These are phyloP conservation scores for Diploscapter pachys DNA, from an alignment of 1,140 invertebrate genomes.

Conservation along the genomic window DNA sequence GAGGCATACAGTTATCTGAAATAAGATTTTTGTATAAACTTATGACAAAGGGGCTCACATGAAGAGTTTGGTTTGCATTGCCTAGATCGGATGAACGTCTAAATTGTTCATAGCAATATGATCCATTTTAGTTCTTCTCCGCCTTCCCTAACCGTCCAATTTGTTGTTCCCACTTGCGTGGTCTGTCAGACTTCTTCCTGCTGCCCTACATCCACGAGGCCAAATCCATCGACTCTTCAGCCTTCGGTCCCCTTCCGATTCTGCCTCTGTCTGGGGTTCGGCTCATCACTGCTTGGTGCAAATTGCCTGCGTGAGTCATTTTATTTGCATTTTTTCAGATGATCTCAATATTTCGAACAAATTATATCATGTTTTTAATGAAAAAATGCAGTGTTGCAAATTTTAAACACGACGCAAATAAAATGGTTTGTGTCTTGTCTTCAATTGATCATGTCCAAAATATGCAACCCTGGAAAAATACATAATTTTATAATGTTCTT, in stretches of 20 bases:
- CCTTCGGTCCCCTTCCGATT: not conserved
- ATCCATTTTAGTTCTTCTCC: slow-evolving; percentile 21
- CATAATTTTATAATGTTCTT: not conserved
- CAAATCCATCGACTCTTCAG: too few relatives aligned
- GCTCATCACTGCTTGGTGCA: not conserved
- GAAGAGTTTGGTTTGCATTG: too few relatives aligned
- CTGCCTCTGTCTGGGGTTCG: not conserved
- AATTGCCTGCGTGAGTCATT: slow-evolving; percentile 13
- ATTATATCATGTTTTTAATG: not conserved
- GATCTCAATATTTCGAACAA: not conserved
- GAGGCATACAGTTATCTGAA: too few relatives aligned
- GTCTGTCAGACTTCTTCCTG: not conserved
- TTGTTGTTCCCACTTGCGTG: not conserved
- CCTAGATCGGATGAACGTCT: too few relatives aligned
- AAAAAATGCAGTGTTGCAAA: not conserved
- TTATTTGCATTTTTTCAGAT: slow-evolving; percentile 3
- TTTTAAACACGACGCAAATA: not conserved
- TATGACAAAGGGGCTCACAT: too few relatives aligned
- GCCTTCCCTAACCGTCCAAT: slow-evolving; percentile 24
- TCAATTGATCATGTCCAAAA: not conserved
- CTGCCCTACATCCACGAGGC: not conserved
- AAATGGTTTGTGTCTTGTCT: not conserved
- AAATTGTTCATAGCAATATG: too few relatives aligned
- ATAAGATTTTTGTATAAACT: too few relatives aligned
- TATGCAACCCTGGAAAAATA: not conserved